phyloP scores from a whole-genome alignment of 2,888 invertebrate genomes.

The Cantharis flavilabris region DNA sequence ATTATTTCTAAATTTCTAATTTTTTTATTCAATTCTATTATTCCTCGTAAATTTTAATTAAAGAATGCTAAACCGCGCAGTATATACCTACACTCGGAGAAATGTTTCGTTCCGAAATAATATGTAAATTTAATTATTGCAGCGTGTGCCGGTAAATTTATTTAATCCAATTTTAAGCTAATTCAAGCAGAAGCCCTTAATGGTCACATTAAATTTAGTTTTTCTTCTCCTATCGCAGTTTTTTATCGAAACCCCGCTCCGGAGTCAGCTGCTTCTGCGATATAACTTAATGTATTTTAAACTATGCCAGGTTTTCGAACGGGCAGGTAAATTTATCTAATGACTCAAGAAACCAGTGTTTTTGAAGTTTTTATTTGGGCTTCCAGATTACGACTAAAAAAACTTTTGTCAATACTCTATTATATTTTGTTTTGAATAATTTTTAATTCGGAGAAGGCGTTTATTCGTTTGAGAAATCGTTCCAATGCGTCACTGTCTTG shows the following conservation, averaged over 20 bases:
- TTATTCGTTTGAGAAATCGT: background rate
- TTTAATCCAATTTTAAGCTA: conserved; percentile 22
- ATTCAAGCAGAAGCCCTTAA: conserved; percentile 18
- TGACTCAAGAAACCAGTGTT: conserved; percentile 26
- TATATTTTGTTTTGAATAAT: background rate
- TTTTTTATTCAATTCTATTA: background rate
- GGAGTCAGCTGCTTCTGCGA: conserved; percentile 32
- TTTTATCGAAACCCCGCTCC: conserved; percentile 21
- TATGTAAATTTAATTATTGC: background rate
- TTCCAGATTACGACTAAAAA: background rate
- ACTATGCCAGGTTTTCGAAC: conserved; percentile 31
- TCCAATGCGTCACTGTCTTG: background rate
- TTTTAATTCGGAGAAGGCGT: background rate
- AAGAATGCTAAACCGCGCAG: background rate
- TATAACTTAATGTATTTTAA: conserved; percentile 39
- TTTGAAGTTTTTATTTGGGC: conserved; percentile 5
- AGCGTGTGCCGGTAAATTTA: conserved; percentile 9
- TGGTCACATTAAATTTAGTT: conserved; percentile 21
- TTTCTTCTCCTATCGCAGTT: conserved; percentile 26
- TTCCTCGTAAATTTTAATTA: background rate
- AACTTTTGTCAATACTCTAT: background rate
- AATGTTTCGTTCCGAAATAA: background rate
- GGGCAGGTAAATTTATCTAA: conserved; percentile 30
- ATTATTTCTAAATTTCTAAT: background rate
- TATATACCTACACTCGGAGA: background rate